phyloP scores from a whole-genome alignment of 2,888 invertebrate genomes.

The Drosophila colorata region DNA sequence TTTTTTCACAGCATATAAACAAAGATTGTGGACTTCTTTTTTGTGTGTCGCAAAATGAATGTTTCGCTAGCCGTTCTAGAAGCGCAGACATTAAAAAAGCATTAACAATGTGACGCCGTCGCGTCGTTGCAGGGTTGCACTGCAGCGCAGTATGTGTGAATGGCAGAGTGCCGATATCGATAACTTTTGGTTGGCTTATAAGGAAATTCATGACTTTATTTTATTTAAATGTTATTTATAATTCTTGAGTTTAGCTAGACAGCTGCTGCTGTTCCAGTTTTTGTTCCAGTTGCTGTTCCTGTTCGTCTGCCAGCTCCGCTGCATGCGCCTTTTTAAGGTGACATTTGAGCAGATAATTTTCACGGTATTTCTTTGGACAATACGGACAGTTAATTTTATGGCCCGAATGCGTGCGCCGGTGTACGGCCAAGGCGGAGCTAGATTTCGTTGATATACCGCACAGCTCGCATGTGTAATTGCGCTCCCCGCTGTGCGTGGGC shows the following conservation, averaged over 20 bases:
- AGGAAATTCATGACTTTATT: background rate
- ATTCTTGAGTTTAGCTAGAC: too few relatives aligned
- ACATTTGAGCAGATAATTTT: constrained; percentile 46
- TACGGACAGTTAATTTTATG: constrained; percentile 27
- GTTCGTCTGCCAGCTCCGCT: background rate
- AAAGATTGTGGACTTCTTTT: constrained; percentile 20
- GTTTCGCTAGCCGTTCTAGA: constrained; percentile 34
- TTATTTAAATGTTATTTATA: background rate
- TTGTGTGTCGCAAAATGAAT: constrained; percentile 23
- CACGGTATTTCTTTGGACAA: constrained; percentile 43
- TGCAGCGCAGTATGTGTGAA: constrained; percentile 24
- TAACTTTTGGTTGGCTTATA: background rate
- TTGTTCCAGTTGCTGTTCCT: background rate
- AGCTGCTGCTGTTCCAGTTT: background rate
- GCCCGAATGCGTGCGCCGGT: constrained; percentile 45
- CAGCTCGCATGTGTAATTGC: constrained; percentile 52
- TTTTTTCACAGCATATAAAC: constrained; percentile 21
- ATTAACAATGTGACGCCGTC: constrained; percentile 50
- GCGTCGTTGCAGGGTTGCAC: constrained; percentile 33
- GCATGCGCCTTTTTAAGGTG: constrained; percentile 42
- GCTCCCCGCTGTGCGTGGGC: constrained; percentile 32
- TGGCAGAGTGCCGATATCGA: constrained; percentile 22
- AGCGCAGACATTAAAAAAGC: constrained; percentile 40
- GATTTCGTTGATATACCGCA: constrained; percentile 51
- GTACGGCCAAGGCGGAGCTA: constrained; percentile 48